Base-by-base conservation (phyloP, 2,888 invertebrate species). In the Biston betularia region DNA sequence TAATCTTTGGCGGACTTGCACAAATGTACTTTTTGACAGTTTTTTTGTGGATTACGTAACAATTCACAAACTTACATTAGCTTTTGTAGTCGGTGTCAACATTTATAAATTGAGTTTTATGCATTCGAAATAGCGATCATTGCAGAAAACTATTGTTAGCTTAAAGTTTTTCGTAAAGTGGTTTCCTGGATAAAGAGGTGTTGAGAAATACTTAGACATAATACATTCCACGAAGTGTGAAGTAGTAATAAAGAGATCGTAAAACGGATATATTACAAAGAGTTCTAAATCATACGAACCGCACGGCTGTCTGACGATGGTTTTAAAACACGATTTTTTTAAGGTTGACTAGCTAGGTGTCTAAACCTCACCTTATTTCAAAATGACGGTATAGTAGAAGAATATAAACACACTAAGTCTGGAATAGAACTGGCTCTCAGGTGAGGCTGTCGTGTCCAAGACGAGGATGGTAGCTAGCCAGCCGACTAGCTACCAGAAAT, bases 261-360 rank as follows among this genome's bases (percentile, higher is more conserved):
- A 54, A 62, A 42, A 54, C 58, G 65, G 69, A 71, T 72, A 69
- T 63, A 65, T 74, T 72, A 71, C 72, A 72, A 58, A 68, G 59
- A 55, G 53, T 40, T 54, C 10, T 45, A 38, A 61, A 61, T 63
- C 40, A 60, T 33, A 53, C 6, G 53, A 42, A 75, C 65, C 55
- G 57, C 42, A 72, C 74, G 63, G 7, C 6, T 15, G 50, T 65
- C 12, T 40, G 53, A 15, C 34, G 48, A 56, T 44, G 44, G 33
- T 55, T 40, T 40, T 24, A 24, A 24, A 24, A 24, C 24, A 24
- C 24, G 3, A 2, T 24, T 24, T 24, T 24, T 24, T 24, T 24
- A 24, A 24, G n/a, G n/a, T n/a, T n/a, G n/a, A n/a, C n/a, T n/a
- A n/a, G n/a, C n/a, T n/a, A n/a, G n/a, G n/a, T n/a, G n/a, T n/a